Percentiles rank a stretch among this genome's conserved stretches.
Conservation (phyloP, 2,113 vertebrate species). For the Orthonyx spaldingii region DNA sequence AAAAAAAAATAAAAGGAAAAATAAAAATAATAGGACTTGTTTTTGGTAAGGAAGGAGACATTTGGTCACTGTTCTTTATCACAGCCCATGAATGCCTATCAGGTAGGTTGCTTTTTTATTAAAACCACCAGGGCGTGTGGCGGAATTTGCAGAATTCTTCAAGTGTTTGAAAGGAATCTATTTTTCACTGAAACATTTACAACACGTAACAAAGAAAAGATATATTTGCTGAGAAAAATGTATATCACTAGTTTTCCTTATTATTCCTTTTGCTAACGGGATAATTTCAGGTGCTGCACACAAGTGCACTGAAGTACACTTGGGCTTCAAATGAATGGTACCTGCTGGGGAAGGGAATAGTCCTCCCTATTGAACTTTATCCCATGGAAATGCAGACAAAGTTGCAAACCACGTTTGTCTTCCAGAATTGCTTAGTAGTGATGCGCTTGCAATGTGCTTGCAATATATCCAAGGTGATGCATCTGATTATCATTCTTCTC, state of each 20-base stretch:
- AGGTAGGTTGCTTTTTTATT: neutral
- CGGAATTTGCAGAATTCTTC: neutral
- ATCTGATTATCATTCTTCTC: neutral
- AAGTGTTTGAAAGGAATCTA: neutral
- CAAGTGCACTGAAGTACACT: neutral
- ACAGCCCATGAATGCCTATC: neutral
- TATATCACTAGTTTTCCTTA: neutral
- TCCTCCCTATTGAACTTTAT: neutral
- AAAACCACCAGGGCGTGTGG: neutral
- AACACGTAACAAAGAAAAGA: neutral
- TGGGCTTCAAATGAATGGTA: neutral
- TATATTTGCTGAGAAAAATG: neutral
- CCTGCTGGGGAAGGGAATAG: neutral
- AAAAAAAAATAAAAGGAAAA: neutral
- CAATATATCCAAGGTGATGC: neutral
- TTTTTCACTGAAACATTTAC: neutral
- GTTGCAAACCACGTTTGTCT: neutral
- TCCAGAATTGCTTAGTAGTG: neutral
- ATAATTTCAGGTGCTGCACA: neutral
- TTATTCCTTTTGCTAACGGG: neutral
- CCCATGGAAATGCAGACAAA: neutral
- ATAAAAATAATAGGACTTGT: neutral
- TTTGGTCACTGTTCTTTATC: neutral
- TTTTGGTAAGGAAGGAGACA: neutral
- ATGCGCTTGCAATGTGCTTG: rapidly evolving